phyloP scores from a whole-genome alignment of 2,888 invertebrate genomes.

The Zootermopsis nevadensis region DNA sequence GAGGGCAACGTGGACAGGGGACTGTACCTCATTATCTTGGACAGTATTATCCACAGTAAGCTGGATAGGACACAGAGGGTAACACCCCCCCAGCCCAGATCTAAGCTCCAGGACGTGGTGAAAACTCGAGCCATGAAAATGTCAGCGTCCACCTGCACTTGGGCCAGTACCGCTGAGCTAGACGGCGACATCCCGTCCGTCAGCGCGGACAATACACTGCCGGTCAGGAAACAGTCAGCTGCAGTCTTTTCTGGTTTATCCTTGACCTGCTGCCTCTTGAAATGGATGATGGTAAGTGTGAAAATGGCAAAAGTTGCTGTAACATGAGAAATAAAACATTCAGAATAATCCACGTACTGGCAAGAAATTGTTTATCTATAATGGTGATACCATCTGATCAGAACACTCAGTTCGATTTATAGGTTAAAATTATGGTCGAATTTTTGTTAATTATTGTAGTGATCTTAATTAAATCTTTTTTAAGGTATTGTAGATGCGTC shows the following conservation, averaged over 20 bases:
- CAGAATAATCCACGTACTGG: too few species aligned
- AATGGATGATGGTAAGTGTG: constrained; percentile 92
- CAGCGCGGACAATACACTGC: constrained; percentile 50
- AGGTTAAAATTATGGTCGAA: too few species aligned
- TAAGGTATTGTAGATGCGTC: too few species aligned
- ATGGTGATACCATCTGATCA: too few species aligned
- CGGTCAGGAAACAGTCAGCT: constrained; percentile 61
- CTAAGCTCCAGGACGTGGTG: constrained; percentile 84
- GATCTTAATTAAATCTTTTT: too few species aligned
- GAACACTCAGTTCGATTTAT: too few species aligned
- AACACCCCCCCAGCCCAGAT: constrained; percentile 89
- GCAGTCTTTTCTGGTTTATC: constrained; percentile 64
- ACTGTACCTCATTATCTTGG: constrained; percentile 87
- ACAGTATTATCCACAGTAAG: constrained; percentile 86
- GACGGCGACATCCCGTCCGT: constrained; percentile 55
- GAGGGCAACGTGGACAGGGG: constrained; percentile 44
- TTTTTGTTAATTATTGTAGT: too few species aligned
- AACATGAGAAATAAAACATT: constrained; percentile 57
- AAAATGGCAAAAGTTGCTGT: constrained; percentile 91
- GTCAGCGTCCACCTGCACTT: constrained; percentile 55
- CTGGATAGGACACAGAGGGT: constrained; percentile 85
- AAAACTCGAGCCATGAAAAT: constrained; percentile 73
- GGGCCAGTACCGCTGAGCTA: constrained; percentile 40
- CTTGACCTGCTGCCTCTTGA: constrained; percentile 78
- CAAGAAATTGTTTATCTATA: too few species aligned